Evolutionary conservation across 1,140 invertebrate species (phyloP), one percentile per base, ranked within the genome.

Genomic region (Achatina immaculata): DNA sequence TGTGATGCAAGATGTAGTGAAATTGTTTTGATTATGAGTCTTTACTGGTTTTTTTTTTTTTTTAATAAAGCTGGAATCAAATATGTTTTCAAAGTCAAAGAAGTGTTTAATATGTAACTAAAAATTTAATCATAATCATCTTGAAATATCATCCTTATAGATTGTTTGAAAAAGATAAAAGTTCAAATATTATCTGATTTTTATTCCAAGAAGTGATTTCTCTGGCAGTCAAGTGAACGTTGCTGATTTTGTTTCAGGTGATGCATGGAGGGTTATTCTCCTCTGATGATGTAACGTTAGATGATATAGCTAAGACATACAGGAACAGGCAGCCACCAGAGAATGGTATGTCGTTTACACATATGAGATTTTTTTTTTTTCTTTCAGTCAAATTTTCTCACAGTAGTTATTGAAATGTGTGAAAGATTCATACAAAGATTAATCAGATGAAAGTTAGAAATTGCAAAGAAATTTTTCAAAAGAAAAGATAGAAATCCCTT

Each of bases 311-410:
- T 51, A 94, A 94, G 83, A 95, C 97, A 72, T 95, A 98, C 79
- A 94, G 98, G 88, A 97, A 98, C 90, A 93, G 95, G 81, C 98
- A 99, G 90, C 98, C 98, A n/a, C 98, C 98, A 0, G 97, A 99
- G 86, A 96, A 97, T 88, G 97, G 96, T 93, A 91, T 75, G 80
- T 83, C 16, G 14, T 24, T 80, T 69, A 36, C 11, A 21, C 9
- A 16, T 66, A 34, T 45, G 34, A 24, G 24, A 45, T 28, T 55
- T 55, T n/a, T 51, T 45, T 14, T 75, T 48, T 28, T 72, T 19
- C 19, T 72, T 72, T 36, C n/a, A n/a, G n/a, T n/a, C n/a, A n/a
- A n/a, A n/a, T 19, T n/a, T n/a, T n/a, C n/a, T n/a, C n/a, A n/a
- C n/a, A n/a, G n/a, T n/a, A n/a, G n/a, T n/a, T n/a, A n/a, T n/a